Percentiles rank a stretch among this genome's conserved stretches.
Conservation (phyloP, 1,140 invertebrate species). For the Apis dorsata region DNA sequence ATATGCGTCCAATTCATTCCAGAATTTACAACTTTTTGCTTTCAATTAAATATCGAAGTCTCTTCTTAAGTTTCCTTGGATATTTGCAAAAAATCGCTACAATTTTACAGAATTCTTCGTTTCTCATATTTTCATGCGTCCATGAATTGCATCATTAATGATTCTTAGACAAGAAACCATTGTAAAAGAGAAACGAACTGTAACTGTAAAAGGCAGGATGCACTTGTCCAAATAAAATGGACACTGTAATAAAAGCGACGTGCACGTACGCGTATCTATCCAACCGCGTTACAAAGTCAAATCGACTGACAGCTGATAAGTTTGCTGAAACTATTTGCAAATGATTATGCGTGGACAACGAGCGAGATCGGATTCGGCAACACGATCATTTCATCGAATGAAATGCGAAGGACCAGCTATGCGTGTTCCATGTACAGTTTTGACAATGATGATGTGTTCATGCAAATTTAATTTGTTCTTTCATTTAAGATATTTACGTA, state of each 20-base stretch:
- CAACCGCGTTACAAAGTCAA: conserved; percentile 21
- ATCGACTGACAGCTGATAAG: conserved; percentile 44
- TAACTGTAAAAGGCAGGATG: no score
- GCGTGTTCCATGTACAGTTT: neutral
- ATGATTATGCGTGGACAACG: conserved; percentile 24
- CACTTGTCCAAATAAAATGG: no score
- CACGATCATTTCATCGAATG: conserved; percentile 6
- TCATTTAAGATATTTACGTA: neutral
- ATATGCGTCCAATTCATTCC: no score
- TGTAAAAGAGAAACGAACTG: no score
- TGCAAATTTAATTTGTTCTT: neutral
- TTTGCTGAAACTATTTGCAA: conserved; percentile 42
- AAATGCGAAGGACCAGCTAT: neutral
- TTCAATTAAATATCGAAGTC: no score
- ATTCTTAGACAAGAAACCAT: no score
- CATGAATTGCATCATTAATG: no score
- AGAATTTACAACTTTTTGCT: no score
- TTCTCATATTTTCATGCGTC: no score
- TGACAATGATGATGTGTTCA: neutral
- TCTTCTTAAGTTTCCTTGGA: no score
- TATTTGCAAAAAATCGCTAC: no score
- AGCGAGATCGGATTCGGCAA: conserved; percentile 28
- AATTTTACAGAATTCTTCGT: no score
- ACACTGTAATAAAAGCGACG: neutral
- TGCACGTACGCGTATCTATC: neutral